Conservation (phyloP, 2,113 vertebrate genomes). For the Eretmochelys imbricata region DNA sequence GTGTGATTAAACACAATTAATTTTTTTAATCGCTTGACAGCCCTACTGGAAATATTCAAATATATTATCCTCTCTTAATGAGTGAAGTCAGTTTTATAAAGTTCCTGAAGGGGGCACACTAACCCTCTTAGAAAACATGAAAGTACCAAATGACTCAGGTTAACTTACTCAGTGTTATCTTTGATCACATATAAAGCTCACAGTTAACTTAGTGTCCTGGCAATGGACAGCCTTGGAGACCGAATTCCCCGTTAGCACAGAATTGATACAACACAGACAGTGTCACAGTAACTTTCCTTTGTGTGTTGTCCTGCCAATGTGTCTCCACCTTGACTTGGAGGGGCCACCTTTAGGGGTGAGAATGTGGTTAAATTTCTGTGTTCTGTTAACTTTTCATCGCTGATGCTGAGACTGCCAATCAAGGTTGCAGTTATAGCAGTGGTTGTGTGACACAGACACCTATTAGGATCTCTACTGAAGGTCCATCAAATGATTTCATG, state of each 20-base stretch:
- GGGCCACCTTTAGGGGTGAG: neutral
- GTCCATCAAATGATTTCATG: neutral
- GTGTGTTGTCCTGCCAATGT: neutral
- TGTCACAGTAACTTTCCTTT: neutral
- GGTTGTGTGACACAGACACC: neutral
- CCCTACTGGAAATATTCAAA: neutral
- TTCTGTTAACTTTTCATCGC: neutral
- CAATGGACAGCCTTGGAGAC: neutral
- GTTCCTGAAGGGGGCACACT: neutral
- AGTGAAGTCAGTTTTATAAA: neutral
- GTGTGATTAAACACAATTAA: no score
- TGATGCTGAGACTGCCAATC: neutral
- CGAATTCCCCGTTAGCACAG: neutral
- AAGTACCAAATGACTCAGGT: neutral
- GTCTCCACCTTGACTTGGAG: neutral
- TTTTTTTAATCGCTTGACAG: no score
- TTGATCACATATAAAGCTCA: fast-evolving
- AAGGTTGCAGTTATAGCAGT: neutral
- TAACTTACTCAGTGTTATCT: neutral
- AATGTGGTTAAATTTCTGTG: neutral
- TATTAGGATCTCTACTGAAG: neutral
- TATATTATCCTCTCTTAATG: neutral
- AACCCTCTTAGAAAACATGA: neutral
- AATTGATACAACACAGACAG: neutral
- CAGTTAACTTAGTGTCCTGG: neutral